These are phyloP conservation scores for Ursus arctos DNA, from an alignment of 2,113 vertebrate genomes.

Conservation along the genomic window DNA sequence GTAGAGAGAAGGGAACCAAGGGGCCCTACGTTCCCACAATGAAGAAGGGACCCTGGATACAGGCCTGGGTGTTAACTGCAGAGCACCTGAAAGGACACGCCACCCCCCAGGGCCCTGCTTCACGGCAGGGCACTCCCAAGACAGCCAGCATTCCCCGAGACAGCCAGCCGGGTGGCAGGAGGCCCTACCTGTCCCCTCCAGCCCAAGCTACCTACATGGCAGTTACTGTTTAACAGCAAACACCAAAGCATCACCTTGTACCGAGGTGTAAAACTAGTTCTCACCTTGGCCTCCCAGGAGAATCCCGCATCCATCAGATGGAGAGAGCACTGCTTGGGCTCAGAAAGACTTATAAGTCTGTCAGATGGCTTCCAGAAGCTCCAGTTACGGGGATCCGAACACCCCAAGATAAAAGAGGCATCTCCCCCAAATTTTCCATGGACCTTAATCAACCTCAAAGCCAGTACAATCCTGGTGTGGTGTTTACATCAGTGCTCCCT, in stretches of 20 bases:
- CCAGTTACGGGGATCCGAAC: background rate
- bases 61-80: background rate
- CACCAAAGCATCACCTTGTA: background rate
- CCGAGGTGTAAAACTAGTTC: background rate
- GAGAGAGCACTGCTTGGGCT: background rate
- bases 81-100: background rate
- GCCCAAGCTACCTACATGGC: background rate
- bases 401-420: background rate
- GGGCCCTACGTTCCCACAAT: rapidly evolving
- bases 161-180: background rate
- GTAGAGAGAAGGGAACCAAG: background rate
- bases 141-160: too few relatives aligned
- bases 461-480: constrained; percentile 19
- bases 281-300: background rate
- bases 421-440: constrained; percentile 44
- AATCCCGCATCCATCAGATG: background rate
- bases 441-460: constrained; percentile 48
- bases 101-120: too few relatives aligned
- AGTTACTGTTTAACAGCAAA: background rate
- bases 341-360: background rate
- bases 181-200: too few relatives aligned
- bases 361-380: background rate
- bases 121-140: too few relatives aligned
- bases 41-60: background rate
- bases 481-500: background rate